Evolutionary conservation across 2,113 vertebrate species (phyloP).

Genomic region (Macrotus californicus): DNA sequence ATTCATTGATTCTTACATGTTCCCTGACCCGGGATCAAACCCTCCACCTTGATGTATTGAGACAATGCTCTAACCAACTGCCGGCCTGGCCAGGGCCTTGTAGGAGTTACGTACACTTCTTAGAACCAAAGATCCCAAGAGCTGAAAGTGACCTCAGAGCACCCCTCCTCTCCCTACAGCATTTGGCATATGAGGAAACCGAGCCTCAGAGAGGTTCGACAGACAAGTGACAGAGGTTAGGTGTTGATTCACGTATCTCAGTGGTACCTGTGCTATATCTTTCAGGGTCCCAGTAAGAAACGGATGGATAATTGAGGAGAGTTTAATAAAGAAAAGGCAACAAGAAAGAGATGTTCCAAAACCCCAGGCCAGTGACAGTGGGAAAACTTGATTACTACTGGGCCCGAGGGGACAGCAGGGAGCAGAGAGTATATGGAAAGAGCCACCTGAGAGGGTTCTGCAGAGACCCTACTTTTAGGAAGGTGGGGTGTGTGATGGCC

Average conservation of each 20-base stretch:
- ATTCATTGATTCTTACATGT: neutral
- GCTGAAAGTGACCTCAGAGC: neutral
- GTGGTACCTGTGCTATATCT: neutral
- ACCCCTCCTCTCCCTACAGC: neutral
- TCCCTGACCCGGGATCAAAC: neutral
- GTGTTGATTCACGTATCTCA: neutral
- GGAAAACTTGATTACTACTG: neutral
- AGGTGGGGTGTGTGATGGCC: neutral
- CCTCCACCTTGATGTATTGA: neutral
- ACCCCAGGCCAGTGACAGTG: neutral
- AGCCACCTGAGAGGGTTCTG: neutral
- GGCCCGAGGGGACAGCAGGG: neutral
- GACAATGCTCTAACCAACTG: neutral
- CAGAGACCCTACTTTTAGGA: neutral
- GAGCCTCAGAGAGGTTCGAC: neutral
- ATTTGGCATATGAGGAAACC: neutral
- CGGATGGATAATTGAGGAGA: neutral
- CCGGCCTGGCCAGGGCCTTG: neutral
- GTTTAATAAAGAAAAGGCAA: neutral
- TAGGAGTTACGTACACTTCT: neutral
- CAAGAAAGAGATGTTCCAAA: neutral
- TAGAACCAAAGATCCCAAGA: neutral
- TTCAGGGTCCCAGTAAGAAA: neutral
- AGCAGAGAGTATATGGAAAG: neutral
- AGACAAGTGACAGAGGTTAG: neutral